A percentile compares a stretch with the other conserved stretches of the same genome.
phyloP scores from a whole-genome alignment of 2,113 vertebrate genomes.

The Hippocampus mohnikei region DNA sequence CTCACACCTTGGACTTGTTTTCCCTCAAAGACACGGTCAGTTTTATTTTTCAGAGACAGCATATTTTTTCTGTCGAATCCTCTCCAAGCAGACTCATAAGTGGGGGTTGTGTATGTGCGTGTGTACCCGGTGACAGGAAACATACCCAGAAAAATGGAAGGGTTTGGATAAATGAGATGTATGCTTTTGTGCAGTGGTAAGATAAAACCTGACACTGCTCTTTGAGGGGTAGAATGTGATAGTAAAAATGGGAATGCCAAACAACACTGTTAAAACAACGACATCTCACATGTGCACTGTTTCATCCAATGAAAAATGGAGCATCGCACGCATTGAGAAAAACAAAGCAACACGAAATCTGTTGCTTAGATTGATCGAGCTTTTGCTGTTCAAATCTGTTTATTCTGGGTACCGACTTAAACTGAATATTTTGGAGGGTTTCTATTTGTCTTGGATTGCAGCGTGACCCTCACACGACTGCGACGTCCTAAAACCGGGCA shows the following conservation, averaged over 20 bases:
- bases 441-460: constrained; percentile 17
- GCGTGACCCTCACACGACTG: background rate
- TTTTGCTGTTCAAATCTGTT: background rate
- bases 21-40: constrained; percentile 25
- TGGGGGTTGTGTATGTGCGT: constrained; percentile 4
- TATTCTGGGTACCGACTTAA: background rate
- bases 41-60: constrained; percentile 30
- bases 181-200: constrained; percentile 59
- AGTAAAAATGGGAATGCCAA: constrained; percentile 49
- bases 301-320: constrained; percentile 15
- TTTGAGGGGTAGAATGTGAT: constrained; percentile 59
- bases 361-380: background rate
- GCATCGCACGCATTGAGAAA: background rate
- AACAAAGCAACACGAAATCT: constrained; percentile 3
- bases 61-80: constrained; percentile 7
- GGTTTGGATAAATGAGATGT: constrained; percentile 62
- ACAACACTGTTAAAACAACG: constrained; percentile 60
- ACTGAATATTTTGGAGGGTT: constrained; percentile 1
- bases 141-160: constrained; percentile 49
- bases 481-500: too few species aligned
- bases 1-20: constrained; percentile 49
- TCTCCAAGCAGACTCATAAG: background rate
- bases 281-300: constrained; percentile 54
- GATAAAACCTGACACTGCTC: constrained; percentile 69
- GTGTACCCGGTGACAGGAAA: constrained; percentile 32